phyloP scores from a whole-genome alignment of 2,888 invertebrate species.

The Trissolcus brochymenae region DNA sequence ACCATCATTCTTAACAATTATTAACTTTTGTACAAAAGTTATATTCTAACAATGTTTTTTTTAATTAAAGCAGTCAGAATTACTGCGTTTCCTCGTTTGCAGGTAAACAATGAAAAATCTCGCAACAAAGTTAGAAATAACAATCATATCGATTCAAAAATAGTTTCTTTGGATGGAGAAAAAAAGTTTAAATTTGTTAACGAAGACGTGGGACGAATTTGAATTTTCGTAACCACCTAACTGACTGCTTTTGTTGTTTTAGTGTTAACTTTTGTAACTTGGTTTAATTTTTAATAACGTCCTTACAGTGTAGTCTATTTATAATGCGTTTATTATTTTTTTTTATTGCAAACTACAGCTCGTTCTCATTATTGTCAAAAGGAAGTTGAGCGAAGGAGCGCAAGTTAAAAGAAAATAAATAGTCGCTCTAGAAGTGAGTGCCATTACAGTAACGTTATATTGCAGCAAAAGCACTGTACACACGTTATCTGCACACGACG shows the following conservation, averaged over 20 bases:
- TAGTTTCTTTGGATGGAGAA: neutral
- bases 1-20: too few relatives aligned
- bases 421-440: slow-evolving; percentile 4
- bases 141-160: neutral
- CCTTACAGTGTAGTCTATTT: neutral
- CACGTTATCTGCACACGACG: slow-evolving; percentile 35
- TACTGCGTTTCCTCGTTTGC: neutral
- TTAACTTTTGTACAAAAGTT: too few relatives aligned
- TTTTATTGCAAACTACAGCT: slow-evolving; percentile 13
- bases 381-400: slow-evolving; percentile 18
- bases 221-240: neutral
- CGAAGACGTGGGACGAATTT: neutral
- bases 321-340: neutral
- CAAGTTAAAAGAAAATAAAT: slow-evolving; percentile 25
- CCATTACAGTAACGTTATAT: slow-evolving; percentile 31
- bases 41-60: too few relatives aligned
- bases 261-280: neutral
- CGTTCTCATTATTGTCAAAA: slow-evolving; percentile 17
- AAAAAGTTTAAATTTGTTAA: neutral
- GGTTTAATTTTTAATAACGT: neutral
- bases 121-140: neutral
- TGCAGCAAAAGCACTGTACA: slow-evolving; percentile 25
- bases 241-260: neutral
- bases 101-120: neutral
- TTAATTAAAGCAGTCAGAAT: neutral